Evolutionary conservation across 2,797 vertebrate genomes (phyloP), one percentile per base, ranked within the genome.

Genomic region (Natrix natrix): DNA sequence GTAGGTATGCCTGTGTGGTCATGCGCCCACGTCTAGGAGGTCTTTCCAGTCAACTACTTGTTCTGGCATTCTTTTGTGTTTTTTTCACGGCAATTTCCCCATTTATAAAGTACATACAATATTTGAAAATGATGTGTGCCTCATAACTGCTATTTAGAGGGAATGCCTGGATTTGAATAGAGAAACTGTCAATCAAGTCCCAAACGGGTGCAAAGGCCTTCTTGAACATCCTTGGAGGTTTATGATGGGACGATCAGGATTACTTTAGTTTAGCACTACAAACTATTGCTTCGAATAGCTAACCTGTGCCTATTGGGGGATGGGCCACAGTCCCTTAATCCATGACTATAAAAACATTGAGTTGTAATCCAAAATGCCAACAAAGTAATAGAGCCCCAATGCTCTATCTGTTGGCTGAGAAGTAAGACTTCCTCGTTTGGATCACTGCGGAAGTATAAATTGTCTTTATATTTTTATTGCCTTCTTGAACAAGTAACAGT

Each of bases 1-100:
- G n/a, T 26, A 11, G 26, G 60, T 26, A 8, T 28, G 26, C 4
- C 1, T 61, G 24, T 12, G 61, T 1, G 26, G 4, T 63, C 26
- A 0, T 28, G 26, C 4, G 26, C 3, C 3, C 26, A 5, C 10
- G 61, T 28, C 24, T 26, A 11, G 14, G 6, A 0, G n/a, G 14
- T 14, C n/a, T 37, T 74, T 37, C 16, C 66, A 74, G 6, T 32
- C 66, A 17, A 74, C 14, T 16, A 32, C 66, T 37, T 74, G 14
- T 74, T 37, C 32, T 74, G 6, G 6, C 66, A 37, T 37, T 37
- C 66, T n/a, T 74, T 74, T 32, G 66, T 32, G 66, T 69, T 37
- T 20, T 32, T 37, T 37, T 17, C 66, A 16, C n/a, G 6, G 16
- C 32, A 2, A 74, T 74, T 74, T 20, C 6, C 14, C 66, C n/a